A percentile compares a stretch with the other conserved stretches of the same genome.
Conservation (phyloP, 1,140 invertebrate species). For the Zaprionus nigranus region DNA sequence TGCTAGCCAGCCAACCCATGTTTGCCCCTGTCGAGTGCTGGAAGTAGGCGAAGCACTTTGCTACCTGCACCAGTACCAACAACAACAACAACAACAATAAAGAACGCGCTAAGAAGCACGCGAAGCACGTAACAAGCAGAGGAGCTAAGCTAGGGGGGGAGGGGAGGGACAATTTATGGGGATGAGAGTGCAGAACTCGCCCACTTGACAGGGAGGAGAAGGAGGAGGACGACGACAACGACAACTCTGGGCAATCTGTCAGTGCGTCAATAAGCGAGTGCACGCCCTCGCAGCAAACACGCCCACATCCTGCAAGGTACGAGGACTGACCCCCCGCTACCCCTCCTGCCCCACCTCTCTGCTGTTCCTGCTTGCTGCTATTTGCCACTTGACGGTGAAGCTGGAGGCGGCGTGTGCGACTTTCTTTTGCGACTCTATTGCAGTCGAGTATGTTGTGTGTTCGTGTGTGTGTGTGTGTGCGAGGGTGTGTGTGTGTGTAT, state of each 20-base stretch:
- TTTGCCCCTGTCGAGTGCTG: not conserved
- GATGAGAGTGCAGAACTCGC: conserved; percentile 14
- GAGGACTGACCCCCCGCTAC: not conserved
- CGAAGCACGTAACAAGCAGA: not conserved
- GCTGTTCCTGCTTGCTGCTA: not conserved
- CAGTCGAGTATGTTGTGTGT: conserved; percentile 7
- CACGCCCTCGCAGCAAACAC: conserved; percentile 9
- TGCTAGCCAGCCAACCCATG: not conserved
- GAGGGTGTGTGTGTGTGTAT: conserved; percentile 22
- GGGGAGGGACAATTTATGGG: not conserved
- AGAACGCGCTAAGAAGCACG: conserved; percentile 6
- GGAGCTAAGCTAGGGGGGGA: not conserved
- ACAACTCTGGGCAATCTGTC: conserved; percentile 10
- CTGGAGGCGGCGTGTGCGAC: conserved; percentile 16
- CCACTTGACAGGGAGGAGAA: conserved; percentile 1
- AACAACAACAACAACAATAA: not conserved
- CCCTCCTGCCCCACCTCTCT: not conserved
- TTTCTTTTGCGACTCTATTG: conserved; percentile 37
- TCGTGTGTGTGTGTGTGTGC: conserved; percentile 14
- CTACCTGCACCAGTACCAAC: not conserved
- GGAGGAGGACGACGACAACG: no score
- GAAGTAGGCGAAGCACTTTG: not conserved
- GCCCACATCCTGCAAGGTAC: not conserved
- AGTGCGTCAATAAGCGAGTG: conserved; percentile 2
- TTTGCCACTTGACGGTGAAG: not conserved